phyloP scores from a whole-genome alignment of 2,797 vertebrate species.

The Ispidina lecontei region DNA sequence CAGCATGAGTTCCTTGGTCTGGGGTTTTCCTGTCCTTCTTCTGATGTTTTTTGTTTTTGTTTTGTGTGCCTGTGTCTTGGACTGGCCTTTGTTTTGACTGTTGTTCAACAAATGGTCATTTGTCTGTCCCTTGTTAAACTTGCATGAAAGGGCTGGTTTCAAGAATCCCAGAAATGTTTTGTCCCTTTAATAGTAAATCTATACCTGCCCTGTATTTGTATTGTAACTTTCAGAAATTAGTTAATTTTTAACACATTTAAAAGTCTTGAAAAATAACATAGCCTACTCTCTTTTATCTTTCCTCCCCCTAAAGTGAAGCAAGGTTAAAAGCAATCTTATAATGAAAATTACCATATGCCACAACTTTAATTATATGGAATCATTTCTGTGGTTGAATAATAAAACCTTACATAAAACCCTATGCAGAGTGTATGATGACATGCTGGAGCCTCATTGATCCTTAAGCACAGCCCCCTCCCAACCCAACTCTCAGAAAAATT shows the following conservation, averaged over 20 bases:
- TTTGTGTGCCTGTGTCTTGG: neutral
- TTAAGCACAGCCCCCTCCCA: neutral
- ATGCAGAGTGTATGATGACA: neutral
- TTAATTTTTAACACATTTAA: neutral
- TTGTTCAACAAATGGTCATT: neutral
- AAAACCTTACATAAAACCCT: slow-evolving; percentile 20
- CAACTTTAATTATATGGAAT: slow-evolving; percentile 16
- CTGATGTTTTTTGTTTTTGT: neutral
- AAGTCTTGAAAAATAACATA: neutral
- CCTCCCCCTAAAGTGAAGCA: neutral
- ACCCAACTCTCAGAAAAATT: neutral
- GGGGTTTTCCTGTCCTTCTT: slow-evolving; percentile 16
- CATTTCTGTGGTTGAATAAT: slow-evolving; percentile 6
- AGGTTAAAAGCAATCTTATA: slow-evolving; percentile 10
- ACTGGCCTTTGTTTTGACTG: neutral
- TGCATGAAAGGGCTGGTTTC: neutral
- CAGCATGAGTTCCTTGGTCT: neutral
- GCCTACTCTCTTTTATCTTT: neutral
- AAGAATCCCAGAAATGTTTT: neutral
- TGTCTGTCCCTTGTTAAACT: neutral
- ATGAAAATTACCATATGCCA: neutral
- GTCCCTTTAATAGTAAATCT: neutral
- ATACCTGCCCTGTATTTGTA: neutral
- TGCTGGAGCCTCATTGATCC: neutral
- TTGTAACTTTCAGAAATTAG: neutral